A percentile compares a stretch with the other conserved stretches of the same genome.
These are phyloP conservation scores for Gobio occitaniae DNA, from an alignment of 2,797 vertebrate genomes.

Conservation along the genomic window DNA sequence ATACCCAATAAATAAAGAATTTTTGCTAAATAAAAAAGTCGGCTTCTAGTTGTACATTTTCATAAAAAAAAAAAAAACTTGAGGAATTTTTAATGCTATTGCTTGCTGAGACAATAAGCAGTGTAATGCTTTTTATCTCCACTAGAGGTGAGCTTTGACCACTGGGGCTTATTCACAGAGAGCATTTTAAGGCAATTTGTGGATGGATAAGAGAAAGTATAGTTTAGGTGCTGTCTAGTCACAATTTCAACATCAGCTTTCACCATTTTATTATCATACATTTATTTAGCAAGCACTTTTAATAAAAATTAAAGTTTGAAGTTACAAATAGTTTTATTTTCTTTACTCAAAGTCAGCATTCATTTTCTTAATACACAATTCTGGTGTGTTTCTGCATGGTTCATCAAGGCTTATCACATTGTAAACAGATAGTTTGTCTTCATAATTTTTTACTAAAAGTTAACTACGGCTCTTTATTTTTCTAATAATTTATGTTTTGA, in stretches of 20 bases:
- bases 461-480: not conserved
- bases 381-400: not conserved
- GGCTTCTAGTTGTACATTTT: not conserved
- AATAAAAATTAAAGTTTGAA: not conserved
- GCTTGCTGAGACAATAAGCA: not conserved
- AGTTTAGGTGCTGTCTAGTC: not conserved
- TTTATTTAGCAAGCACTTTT: not conserved
- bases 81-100: not conserved
- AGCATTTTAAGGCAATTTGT: not conserved
- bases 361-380: not conserved
- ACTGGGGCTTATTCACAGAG: not conserved
- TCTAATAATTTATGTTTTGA: not conserved
- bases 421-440: not conserved
- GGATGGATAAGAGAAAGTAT: not conserved
- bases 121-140: conserved; percentile 5
- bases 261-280: not conserved
- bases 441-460: not conserved
- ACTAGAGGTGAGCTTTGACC: conserved; percentile 31
- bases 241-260: not conserved
- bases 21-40: not conserved
- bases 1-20: not conserved
- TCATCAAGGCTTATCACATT: not conserved
- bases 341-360: not conserved
- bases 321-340: not conserved
- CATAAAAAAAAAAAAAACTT: not conserved